Evolutionary conservation across 2,888 invertebrate species (phyloP).

Genomic region (Stegana nigrithorax): DNA sequence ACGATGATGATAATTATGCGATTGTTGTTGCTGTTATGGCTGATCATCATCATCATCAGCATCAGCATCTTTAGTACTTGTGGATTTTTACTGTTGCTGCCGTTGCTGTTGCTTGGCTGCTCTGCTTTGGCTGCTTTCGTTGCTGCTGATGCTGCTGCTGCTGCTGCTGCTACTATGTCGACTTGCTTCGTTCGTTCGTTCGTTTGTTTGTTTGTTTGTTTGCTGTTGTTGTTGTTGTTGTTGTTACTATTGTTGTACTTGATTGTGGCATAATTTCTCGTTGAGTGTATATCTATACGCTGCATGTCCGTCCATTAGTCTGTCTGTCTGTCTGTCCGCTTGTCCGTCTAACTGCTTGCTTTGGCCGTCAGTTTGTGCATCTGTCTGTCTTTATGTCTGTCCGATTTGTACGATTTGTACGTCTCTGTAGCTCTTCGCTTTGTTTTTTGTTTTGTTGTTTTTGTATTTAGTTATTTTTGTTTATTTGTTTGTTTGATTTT

Average conservation of each 20-base stretch:
- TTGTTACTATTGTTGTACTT: constrained; percentile 48
- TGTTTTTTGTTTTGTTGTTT: background rate
- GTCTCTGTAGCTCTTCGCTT: constrained; percentile 29
- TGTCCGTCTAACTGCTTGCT: background rate
- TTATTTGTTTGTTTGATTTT: constrained; percentile 8
- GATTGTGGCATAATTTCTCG: constrained; percentile 62
- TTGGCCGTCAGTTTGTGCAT: constrained; percentile 43
- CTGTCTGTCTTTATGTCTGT: constrained; percentile 58
- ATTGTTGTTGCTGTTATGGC: constrained; percentile 25
- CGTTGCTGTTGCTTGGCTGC: background rate
- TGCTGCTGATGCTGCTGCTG: too few relatives aligned
- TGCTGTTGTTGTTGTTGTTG: constrained; percentile 16
- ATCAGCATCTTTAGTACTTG: constrained; percentile 2
- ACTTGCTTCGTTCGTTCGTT: background rate
- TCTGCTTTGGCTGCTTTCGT: background rate
- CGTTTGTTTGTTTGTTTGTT: too few relatives aligned
- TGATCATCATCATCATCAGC: constrained; percentile 2
- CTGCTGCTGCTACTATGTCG: background rate
- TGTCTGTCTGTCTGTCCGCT: background rate
- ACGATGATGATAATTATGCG: background rate
- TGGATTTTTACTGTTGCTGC: constrained; percentile 8
- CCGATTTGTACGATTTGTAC: constrained; percentile 62
- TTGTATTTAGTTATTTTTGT: constrained; percentile 12
- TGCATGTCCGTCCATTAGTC: background rate
- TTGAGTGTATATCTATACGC: constrained; percentile 23